Evolutionary conservation across 2,888 invertebrate genomes (phyloP).

Genomic region (Caenorhabditis parvicauda): DNA sequence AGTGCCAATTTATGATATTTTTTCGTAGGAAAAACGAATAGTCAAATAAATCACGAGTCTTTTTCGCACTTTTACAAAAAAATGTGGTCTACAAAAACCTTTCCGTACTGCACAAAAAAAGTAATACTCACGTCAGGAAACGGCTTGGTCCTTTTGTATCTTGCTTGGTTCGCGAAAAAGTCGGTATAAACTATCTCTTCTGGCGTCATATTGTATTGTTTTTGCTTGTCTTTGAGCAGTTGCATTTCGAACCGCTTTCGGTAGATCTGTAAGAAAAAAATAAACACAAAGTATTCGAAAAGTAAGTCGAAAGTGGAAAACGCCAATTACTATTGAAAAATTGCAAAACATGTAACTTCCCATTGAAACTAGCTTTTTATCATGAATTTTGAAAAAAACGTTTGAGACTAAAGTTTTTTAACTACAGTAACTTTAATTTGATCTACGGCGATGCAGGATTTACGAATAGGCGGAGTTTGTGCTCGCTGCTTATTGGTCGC

Average conservation of each 20-base stretch:
- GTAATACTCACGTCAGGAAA: constrained; percentile 27
- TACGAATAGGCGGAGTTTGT: too few species aligned
- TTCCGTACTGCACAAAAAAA: neutral
- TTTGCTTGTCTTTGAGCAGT: constrained; percentile 23
- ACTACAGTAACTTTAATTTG: too few species aligned
- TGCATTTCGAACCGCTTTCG: constrained; percentile 33
- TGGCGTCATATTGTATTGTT: constrained; percentile 24
- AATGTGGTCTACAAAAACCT: neutral
- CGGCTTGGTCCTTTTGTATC: constrained; percentile 30
- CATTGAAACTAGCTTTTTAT: too few species aligned
- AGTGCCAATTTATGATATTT: neutral
- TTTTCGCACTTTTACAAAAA: neutral
- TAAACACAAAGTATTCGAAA: too few species aligned
- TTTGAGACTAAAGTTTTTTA: too few species aligned
- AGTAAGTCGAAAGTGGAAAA: too few species aligned
- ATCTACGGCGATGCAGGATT: too few species aligned
- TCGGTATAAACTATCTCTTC: constrained; percentile 25
- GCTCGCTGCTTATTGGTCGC: too few species aligned
- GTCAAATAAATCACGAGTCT: too few species aligned
- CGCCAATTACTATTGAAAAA: too few species aligned
- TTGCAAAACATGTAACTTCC: too few species aligned
- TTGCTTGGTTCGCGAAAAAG: constrained; percentile 8
- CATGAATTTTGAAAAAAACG: too few species aligned
- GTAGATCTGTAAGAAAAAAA: constrained; percentile 16
- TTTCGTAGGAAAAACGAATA: neutral